Conservation (phyloP, 2,797 vertebrate genomes). For the Karalla daura region DNA sequence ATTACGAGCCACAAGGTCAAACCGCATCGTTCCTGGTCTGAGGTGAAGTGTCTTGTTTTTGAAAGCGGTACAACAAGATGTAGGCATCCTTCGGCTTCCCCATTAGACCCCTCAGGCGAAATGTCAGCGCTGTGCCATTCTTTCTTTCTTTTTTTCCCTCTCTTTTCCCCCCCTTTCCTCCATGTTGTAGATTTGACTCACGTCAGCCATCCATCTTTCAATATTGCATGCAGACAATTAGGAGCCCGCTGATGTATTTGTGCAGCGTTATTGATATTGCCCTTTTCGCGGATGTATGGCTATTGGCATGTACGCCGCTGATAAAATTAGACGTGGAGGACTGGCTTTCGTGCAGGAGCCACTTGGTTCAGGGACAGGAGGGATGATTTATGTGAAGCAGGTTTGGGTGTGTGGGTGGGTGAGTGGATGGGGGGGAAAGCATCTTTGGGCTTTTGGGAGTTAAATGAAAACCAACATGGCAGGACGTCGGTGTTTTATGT, state of each 20-base stretch:
- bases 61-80: slow-evolving; percentile 65
- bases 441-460: slow-evolving; percentile 16
- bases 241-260: slow-evolving; percentile 63
- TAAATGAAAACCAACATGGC: slow-evolving; percentile 29
- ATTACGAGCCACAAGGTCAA: slow-evolving; percentile 75
- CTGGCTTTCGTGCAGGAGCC: slow-evolving; percentile 41
- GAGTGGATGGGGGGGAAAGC: slow-evolving; percentile 4
- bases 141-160: slow-evolving; percentile 9
- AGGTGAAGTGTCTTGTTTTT: slow-evolving; percentile 70
- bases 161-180: slow-evolving; percentile 14
- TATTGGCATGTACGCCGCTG: slow-evolving; percentile 40
- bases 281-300: slow-evolving; percentile 58
- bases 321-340: slow-evolving; percentile 40
- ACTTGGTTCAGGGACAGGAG: slow-evolving; percentile 23
- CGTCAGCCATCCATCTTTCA: slow-evolving; percentile 61
- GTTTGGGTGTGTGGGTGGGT: too few species aligned
- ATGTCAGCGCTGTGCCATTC: slow-evolving; percentile 63
- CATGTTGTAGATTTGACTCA: slow-evolving; percentile 57
- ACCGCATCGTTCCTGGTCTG: slow-evolving; percentile 55
- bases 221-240: slow-evolving; percentile 64
- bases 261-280: slow-evolving; percentile 63
- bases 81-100: slow-evolving; percentile 53
- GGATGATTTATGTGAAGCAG: slow-evolving; percentile 39
- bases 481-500: slow-evolving; percentile 32
- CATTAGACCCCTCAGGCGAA: slow-evolving; percentile 68